Evolutionary conservation across 2,888 invertebrate species (phyloP).

Genomic region (Eupeodes luniger): DNA sequence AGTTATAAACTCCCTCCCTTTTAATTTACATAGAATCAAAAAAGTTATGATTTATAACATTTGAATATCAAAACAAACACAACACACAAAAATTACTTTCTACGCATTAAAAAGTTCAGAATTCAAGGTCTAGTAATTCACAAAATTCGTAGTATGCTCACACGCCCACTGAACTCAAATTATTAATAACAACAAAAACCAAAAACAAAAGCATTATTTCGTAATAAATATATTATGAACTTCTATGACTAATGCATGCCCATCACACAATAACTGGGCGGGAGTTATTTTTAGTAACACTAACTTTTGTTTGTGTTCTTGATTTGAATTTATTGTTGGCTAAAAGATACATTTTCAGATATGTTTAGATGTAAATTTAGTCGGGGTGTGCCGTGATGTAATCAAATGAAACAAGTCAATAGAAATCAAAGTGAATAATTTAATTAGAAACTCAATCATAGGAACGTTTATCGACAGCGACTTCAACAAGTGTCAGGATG

Average conservation of each 20-base stretch:
- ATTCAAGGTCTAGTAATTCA: slow-evolving; percentile 61
- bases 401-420: background rate
- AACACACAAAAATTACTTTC: slow-evolving; percentile 34
- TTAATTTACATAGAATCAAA: too few relatives aligned
- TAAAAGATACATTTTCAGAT: background rate
- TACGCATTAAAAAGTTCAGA: slow-evolving; percentile 63
- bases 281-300: slow-evolving; percentile 60
- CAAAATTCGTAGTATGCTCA: background rate
- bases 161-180: slow-evolving; percentile 35
- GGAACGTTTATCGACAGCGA: background rate
- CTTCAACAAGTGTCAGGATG: slow-evolving; percentile 77
- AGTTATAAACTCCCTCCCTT: background rate
- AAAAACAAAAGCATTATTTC: slow-evolving; percentile 43
- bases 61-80: background rate
- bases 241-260: slow-evolving; percentile 61
- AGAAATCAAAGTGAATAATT: background rate
- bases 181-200: slow-evolving; percentile 17
- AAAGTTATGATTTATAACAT: slow-evolving; percentile 15
- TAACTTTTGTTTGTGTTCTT: slow-evolving; percentile 33
- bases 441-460: background rate
- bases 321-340: slow-evolving; percentile 5
- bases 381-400: slow-evolving; percentile 14
- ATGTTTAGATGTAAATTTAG: too few relatives aligned
- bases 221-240: slow-evolving; percentile 45
- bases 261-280: slow-evolving; percentile 54